Evolutionary conservation across 2,113 vertebrate species (phyloP), one percentile per base, ranked within the genome.

Genomic region (Planiliza haematocheilus): DNA sequence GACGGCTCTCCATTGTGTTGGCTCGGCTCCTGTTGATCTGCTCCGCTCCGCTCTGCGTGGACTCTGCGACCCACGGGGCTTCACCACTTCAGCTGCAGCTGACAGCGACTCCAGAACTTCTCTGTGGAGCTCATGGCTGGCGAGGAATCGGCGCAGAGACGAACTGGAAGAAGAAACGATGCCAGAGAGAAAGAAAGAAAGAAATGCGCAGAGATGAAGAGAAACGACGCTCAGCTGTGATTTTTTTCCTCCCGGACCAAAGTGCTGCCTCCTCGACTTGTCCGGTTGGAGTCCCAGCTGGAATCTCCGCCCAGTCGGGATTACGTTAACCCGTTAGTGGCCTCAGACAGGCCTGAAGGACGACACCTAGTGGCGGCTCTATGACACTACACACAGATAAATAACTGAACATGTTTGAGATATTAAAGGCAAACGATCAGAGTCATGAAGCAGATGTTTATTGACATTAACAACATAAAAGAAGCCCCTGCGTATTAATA

Each of bases 301-400:
- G 51, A 80, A 5, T 42, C 88, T 77, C 86, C 87, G 85, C 90
- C 90, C 70, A 57, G 6, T 37, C 14, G 4, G 30, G 74, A 60
- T 72, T 18, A 59, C 11, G 3, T 84, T 84, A 87, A 88, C 84
- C 72, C 82, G n/a, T n/a, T n/a, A n/a, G n/a, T n/a, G n/a, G n/a
- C n/a, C n/a, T n/a, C n/a, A n/a, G 24, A 30, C 24, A 30, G 3
- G 24, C 3, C 24, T 30, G 3, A 3, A 30, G 24, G 24, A 30
- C 24, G 24, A 30, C 24, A 30, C 24, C 24, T 30, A 30, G n/a
- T n/a, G n/a, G n/a, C n/a, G n/a, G n/a, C n/a, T n/a, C n/a, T n/a
- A n/a, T n/a, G n/a, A n/a, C n/a, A n/a, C n/a, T n/a, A n/a, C n/a
- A n/a, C n/a, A n/a, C n/a, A n/a, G n/a, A n/a, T n/a, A n/a, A n/a